phyloP scores from a whole-genome alignment of 2,113 vertebrate species.

The Dipodomys ordii region DNA sequence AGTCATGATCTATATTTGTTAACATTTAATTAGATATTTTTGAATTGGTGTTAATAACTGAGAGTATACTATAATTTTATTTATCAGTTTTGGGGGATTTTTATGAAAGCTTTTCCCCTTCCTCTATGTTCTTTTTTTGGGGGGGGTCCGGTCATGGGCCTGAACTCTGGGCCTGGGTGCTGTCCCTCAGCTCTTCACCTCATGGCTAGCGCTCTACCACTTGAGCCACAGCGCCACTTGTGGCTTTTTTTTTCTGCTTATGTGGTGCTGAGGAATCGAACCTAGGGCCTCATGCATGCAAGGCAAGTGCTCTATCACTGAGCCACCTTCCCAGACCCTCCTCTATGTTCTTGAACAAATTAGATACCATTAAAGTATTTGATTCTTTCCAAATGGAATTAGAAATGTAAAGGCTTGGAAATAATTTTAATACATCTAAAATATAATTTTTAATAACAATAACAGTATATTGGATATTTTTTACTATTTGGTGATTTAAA shows the following conservation, averaged over 20 bases:
- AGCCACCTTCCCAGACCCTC: too few species aligned
- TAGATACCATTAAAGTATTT: neutral
- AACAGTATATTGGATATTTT: neutral
- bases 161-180: too few species aligned
- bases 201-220: too few species aligned
- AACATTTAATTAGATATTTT: conserved; percentile 6
- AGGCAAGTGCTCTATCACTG: too few species aligned
- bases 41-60: neutral
- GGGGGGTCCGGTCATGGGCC: too few species aligned
- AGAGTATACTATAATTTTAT: neutral
- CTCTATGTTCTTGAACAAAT: neutral
- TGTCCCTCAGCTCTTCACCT: too few species aligned
- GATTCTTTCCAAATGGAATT: conserved; percentile 18
- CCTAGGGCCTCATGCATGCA: too few species aligned
- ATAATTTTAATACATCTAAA: neutral
- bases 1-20: neutral
- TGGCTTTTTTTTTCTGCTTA: too few species aligned
- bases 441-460: neutral
- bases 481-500: neutral
- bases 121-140: too few species aligned
- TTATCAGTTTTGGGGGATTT: neutral
- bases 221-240: too few species aligned
- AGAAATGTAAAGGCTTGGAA: neutral
- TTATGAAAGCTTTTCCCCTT: neutral
- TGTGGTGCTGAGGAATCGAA: too few species aligned